Conservation (phyloP, 92 coral and sea anemone genomes). For the Epizoanthus stellaris region DNA sequence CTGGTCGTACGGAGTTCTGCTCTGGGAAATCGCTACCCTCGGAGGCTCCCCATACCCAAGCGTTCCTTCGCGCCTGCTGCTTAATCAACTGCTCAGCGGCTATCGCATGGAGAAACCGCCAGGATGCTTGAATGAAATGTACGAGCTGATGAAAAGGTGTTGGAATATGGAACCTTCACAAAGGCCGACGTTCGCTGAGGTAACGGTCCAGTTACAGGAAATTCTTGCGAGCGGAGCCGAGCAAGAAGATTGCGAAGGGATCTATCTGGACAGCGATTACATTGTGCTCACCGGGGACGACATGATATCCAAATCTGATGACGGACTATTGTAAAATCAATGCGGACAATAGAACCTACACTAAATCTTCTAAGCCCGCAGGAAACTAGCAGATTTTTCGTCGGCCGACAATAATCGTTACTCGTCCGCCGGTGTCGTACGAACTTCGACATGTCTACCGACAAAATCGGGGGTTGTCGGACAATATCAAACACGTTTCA, state of each 20-base stretch:
- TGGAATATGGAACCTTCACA: constrained; percentile 37
- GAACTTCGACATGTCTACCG: no score
- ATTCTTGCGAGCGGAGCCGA: constrained; percentile 32
- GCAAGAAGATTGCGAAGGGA: constrained; percentile 15
- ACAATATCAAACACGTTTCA: no score
- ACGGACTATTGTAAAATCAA: not conserved
- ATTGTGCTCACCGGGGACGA: constrained; percentile 10
- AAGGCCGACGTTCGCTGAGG: constrained; percentile 33
- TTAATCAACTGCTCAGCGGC: constrained; percentile 71
- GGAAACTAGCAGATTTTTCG: no score
- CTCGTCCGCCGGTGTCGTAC: no score
- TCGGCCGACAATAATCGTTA: no score
- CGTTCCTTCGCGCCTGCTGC: constrained; percentile 75
- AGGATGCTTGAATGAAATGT: constrained; percentile 70
- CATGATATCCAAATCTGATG: constrained; percentile 8
- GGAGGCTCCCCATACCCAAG: constrained; percentile 89
- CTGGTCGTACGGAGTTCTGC: constrained; percentile 86
- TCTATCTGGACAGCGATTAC: constrained; percentile 25
- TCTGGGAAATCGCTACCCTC: constrained; percentile 90
- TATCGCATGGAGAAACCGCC: constrained; percentile 88
- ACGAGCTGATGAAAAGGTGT: constrained; percentile 67
- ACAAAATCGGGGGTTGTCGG: no score
- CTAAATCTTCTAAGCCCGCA: no score
- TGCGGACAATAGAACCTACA: no score
- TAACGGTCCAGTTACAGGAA: constrained; percentile 1